Conservation (phyloP, 2,113 vertebrate species). For the Triplophysa siluroides region DNA sequence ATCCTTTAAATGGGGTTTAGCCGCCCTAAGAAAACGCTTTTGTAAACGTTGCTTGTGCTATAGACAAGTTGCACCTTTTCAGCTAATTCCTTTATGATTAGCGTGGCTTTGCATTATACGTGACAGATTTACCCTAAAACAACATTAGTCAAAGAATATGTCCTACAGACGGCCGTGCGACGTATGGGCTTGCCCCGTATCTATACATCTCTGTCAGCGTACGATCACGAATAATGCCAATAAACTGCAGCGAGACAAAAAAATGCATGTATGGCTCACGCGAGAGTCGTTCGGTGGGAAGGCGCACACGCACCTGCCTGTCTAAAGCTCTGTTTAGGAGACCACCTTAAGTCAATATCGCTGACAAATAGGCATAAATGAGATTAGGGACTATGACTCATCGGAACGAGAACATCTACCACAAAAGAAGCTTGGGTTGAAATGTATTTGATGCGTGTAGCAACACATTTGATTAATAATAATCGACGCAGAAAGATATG, state of each 20-base stretch:
- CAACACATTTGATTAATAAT: slow-evolving; percentile 15
- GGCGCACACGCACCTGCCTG: slow-evolving; percentile 40
- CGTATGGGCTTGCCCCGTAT: slow-evolving; percentile 50
- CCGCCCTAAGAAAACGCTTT: slow-evolving; percentile 58
- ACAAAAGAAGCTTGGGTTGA: slow-evolving; percentile 12
- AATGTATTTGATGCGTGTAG: slow-evolving; percentile 20
- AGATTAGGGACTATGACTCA: slow-evolving; percentile 11
- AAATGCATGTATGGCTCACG: slow-evolving; percentile 30
- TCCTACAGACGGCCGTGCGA: slow-evolving; percentile 53
- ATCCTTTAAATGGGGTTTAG: slow-evolving; percentile 63
- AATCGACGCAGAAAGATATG: not conserved
- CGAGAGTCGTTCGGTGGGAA: not conserved
- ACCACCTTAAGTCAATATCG: slow-evolving; percentile 52
- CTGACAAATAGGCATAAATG: slow-evolving; percentile 33
- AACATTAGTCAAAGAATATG: slow-evolving; percentile 72
- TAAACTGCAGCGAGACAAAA: slow-evolving; percentile 5
- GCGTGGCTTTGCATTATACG: slow-evolving; percentile 52
- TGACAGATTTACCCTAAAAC: slow-evolving; percentile 69
- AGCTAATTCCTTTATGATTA: slow-evolving; percentile 61
- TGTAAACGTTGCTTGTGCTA: slow-evolving; percentile 57
- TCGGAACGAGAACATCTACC: slow-evolving; percentile 11
- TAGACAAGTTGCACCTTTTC: slow-evolving; percentile 62
- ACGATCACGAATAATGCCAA: slow-evolving; percentile 9
- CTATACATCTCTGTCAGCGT: slow-evolving; percentile 47
- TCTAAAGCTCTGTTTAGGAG: slow-evolving; percentile 26